Evolutionary conservation across 2,888 invertebrate species (phyloP).

Genomic region (Agonopterix subpropinquella): DNA sequence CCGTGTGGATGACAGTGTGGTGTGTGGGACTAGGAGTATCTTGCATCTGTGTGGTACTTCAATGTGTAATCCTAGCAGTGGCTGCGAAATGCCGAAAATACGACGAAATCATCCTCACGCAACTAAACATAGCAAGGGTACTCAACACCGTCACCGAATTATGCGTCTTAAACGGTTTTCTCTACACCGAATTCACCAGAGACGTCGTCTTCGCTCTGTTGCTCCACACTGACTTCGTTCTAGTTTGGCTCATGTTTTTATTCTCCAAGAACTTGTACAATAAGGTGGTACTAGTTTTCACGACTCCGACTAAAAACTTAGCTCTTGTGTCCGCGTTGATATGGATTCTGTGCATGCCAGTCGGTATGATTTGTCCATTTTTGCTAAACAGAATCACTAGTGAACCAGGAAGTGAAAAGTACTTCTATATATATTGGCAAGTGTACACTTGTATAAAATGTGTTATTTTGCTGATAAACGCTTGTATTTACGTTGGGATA

Average conservation of each 20-base stretch:
- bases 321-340: slow-evolving; percentile 21
- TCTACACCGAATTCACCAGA: neutral
- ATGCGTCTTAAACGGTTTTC: slow-evolving; percentile 14
- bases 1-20: no score
- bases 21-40: no score
- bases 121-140: slow-evolving; percentile 40
- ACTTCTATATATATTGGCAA: slow-evolving; percentile 11
- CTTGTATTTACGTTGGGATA: slow-evolving; percentile 37
- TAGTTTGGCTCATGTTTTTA: slow-evolving; percentile 48
- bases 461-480: slow-evolving; percentile 31
- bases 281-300: slow-evolving; percentile 44
- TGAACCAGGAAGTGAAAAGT: neutral
- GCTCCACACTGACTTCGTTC: slow-evolving; percentile 36
- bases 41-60: no score
- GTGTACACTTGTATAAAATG: slow-evolving; percentile 38
- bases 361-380: slow-evolving; percentile 29
- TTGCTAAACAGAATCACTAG: slow-evolving; percentile 15
- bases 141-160: slow-evolving; percentile 36
- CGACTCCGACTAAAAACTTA: slow-evolving; percentile 23
- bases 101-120: slow-evolving; percentile 43
- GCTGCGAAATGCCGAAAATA: slow-evolving; percentile 35
- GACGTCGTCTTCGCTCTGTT: slow-evolving; percentile 21
- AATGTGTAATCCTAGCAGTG: slow-evolving; percentile 1
- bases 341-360: slow-evolving; percentile 33
- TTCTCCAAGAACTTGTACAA: slow-evolving; percentile 52